Evolutionary conservation across 1,140 invertebrate species (phyloP), one percentile per base, ranked within the genome.

Genomic region (Chymomyza costata): DNA sequence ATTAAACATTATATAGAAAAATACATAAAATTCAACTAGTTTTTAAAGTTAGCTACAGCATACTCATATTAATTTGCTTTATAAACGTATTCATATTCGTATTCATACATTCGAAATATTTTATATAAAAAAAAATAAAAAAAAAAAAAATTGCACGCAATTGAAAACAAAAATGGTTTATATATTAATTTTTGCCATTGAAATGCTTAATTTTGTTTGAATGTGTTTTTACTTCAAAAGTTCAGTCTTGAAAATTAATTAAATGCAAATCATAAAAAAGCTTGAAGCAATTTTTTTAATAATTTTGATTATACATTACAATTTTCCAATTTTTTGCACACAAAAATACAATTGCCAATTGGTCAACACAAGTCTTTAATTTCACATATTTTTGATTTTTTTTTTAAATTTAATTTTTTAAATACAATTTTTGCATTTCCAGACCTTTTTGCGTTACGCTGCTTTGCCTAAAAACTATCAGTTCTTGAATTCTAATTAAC

Each of bases 221-320:
- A n/a, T n/a, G n/a, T n/a, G n/a, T n/a, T n/a, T 64, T 62, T 69
- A 80, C 70, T 80, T 76, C 57, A 55, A 65, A 78, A 61, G 66
- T 50, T 65, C 71, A 76, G 71, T 76, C 71, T 78, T 76, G n/a
- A 47, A 76, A 76, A 70, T 80, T 48, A 78, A 76, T 65, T 49
- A 60, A 74, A 74, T 38, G 56, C 47, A 63, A 61, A 61, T n/a
- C n/a, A n/a, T 50, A 25, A 61, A 61, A 19, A 25, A 5, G 21
- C 21, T 25, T 56, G 32, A 45, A 54, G 46, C 46, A 35, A 40
- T 56, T 50, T 25, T 25, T 8, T 25, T 8, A 25, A 61, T 14
- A 74, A 76, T 76, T 74, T 74, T 74, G 69, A 74, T 74, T 74
- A 57, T 68, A 30, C 57, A 34, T 71, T 61, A 47, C 46, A 25